These are phyloP conservation scores for Sarcophaga rosellei DNA, from an alignment of 2,888 invertebrate species.

Conservation along the genomic window DNA sequence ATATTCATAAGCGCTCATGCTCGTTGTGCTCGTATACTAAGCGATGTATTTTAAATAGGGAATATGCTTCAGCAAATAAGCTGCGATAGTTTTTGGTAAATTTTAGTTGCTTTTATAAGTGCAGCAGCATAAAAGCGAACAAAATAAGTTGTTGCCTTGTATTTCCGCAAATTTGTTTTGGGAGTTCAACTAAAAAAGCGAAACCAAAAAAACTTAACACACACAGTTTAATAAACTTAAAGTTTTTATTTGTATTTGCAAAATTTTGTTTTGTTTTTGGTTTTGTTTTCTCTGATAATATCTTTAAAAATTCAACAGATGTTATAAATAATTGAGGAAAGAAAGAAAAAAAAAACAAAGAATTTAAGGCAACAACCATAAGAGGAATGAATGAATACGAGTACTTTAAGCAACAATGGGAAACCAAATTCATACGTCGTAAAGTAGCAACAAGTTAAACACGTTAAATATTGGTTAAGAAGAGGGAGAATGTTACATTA, in stretches of 20 bases:
- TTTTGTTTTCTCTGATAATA: conserved; percentile 33
- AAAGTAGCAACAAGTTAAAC: conserved; percentile 52
- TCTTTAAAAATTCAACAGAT: conserved; percentile 64
- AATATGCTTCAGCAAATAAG: conserved; percentile 18
- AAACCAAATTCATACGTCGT: conserved; percentile 1
- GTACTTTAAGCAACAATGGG: not conserved
- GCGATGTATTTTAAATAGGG: conserved; percentile 14
- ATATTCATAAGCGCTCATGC: not conserved
- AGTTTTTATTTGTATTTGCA: conserved; percentile 48
- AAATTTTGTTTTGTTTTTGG: conserved; percentile 7
- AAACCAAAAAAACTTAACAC: not conserved
- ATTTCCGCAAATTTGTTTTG: conserved; percentile 50
- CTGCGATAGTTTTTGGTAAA: conserved; percentile 18
- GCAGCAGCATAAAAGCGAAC: not conserved
- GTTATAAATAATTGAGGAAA: conserved; percentile 29
- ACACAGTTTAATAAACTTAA: conserved; percentile 58
- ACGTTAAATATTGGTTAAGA: conserved; percentile 20
- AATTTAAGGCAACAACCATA: not conserved
- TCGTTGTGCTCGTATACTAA: not conserved
- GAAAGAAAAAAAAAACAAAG: conserved; percentile 2
- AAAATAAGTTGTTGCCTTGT: conserved; percentile 39
- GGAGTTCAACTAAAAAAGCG: conserved; percentile 26
- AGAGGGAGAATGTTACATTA: conserved; percentile 5
- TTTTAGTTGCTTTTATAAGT: conserved; percentile 3
- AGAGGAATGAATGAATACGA: no score